These are phyloP conservation scores for Octonoba sinensis DNA, from an alignment of 2,888 invertebrate species.

Conservation along the genomic window DNA sequence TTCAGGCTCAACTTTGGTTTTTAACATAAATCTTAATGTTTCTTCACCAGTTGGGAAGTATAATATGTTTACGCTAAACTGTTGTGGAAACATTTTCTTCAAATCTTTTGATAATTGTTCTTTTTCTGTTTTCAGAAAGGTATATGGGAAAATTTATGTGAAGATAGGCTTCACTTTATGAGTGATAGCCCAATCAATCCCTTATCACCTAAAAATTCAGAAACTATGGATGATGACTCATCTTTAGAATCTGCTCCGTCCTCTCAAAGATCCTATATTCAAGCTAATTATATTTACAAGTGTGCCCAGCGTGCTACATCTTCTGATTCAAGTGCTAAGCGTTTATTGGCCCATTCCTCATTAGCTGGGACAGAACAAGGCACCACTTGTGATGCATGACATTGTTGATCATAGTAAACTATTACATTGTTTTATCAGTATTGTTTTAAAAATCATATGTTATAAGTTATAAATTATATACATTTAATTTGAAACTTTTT, in stretches of 20 bases:
- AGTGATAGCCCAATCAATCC: slow-evolving; percentile 51
- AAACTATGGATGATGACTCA: slow-evolving; percentile 54
- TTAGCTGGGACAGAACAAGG: slow-evolving; percentile 28
- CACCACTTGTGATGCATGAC: slow-evolving; percentile 40
- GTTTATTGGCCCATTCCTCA: background rate
- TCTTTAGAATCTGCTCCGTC: slow-evolving; percentile 50
- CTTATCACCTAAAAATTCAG: slow-evolving; percentile 50
- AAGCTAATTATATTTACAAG: slow-evolving; percentile 45
- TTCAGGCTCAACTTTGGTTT: too few species aligned
- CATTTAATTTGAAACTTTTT: background rate
- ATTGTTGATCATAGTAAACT: background rate
- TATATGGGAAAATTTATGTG: slow-evolving; percentile 60
- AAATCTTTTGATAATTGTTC: background rate
- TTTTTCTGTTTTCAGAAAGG: slow-evolving; percentile 51
- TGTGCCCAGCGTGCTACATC: slow-evolving; percentile 24
- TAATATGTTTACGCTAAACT: too few species aligned
- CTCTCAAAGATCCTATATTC: slow-evolving; percentile 37
- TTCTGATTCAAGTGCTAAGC: slow-evolving; percentile 17
- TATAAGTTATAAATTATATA: background rate
- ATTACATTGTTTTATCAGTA: slow-evolving; percentile 1
- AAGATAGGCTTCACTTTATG: slow-evolving; percentile 59
- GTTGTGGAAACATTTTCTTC: too few species aligned
- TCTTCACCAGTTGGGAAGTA: too few species aligned
- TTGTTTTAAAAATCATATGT: background rate
- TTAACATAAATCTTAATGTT: too few species aligned